Base-by-base conservation (phyloP, 2,888 invertebrate genomes). In the Trichopria drosophilae region DNA sequence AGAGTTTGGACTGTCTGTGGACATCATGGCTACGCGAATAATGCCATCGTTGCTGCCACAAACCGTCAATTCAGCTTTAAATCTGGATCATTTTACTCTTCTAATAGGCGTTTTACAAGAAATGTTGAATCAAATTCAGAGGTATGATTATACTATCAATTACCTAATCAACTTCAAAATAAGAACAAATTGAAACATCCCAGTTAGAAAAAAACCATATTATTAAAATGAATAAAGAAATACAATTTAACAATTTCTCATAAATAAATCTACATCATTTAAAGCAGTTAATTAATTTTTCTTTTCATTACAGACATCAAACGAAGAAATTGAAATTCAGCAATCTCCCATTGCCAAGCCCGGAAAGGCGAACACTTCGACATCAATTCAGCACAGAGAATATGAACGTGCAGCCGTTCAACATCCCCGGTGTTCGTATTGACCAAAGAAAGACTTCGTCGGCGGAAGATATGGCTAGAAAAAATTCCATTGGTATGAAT, bases 11-110 rank as follows among this genome's bases (percentile, higher is more conserved):
- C 79, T 97, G 61, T 90, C 90, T 3, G 87, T 93, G 37, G 92
- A 88, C 72, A 81, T 94, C 65, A 90, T 97, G 86, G 96, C 96
- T 6, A 93, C 91, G 9, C 86, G 90, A 71, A 92, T 95, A 67
- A 89, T 97, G 84, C 97, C 96, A 6, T 84, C 90, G 10, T 81
- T 97, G 44, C 85, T 94, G 50, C 96, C 96, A 15, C 93, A 93
- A 73, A 90, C 93, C 1, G 88, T 96, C 51, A 95, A 94, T 77
- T 91, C 94, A 10, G 83, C 85, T 31, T 79, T 93, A 55, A 88
- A 86, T 72, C 78, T 92, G 66, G 90, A 91, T 60, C 89, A 92
- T 76, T 92, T 91, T 71, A 85, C 84, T 48, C 80, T 82, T 60
- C 80, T 93, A 22, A 80, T 91, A 57, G 88, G 89, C 74, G 89